These are phyloP conservation scores for Cyclophora punctaria DNA, from an alignment of 2,888 invertebrate genomes.

Conservation along the genomic window DNA sequence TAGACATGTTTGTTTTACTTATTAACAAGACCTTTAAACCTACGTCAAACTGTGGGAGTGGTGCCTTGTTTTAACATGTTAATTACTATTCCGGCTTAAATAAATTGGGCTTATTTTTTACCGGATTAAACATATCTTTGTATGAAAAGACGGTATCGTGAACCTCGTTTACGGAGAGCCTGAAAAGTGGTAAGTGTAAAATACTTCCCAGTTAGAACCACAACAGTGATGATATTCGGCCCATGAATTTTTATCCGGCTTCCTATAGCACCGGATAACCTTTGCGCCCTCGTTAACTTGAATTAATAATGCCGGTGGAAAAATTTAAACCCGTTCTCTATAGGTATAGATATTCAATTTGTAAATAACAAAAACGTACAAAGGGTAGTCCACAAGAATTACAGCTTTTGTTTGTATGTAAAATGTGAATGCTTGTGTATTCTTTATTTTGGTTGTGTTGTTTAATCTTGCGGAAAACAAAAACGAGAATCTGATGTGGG, in stretches of 20 bases:
- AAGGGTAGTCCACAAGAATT: slow-evolving; percentile 15
- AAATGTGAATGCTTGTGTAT: slow-evolving; percentile 14
- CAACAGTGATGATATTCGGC: slow-evolving; percentile 16
- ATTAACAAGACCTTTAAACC: too few relatives aligned
- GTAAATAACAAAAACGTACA: slow-evolving; percentile 19
- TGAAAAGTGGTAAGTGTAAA: slow-evolving; percentile 15
- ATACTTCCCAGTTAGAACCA: slow-evolving; percentile 8
- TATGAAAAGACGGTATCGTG: too few relatives aligned
- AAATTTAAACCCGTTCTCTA: slow-evolving; percentile 5
- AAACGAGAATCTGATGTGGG: slow-evolving; percentile 15
- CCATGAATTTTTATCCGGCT: slow-evolving; percentile 19
- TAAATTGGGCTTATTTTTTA: too few relatives aligned
- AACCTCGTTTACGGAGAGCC: not conserved
- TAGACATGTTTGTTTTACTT: too few relatives aligned
- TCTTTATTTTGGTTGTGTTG: slow-evolving; percentile 16
- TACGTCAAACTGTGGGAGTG: too few relatives aligned
- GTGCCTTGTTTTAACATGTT: too few relatives aligned
- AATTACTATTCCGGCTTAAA: too few relatives aligned
- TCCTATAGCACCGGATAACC: slow-evolving; percentile 25
- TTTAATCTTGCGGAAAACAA: slow-evolving; percentile 21
- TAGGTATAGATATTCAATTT: slow-evolving; percentile 22
- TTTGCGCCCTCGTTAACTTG: slow-evolving; percentile 36
- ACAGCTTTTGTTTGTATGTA: slow-evolving; percentile 15
- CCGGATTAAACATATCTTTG: too few relatives aligned
- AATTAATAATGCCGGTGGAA: slow-evolving; percentile 39